Evolutionary conservation across 2,797 vertebrate species (phyloP).

Genomic region (Sciurus carolinensis): DNA sequence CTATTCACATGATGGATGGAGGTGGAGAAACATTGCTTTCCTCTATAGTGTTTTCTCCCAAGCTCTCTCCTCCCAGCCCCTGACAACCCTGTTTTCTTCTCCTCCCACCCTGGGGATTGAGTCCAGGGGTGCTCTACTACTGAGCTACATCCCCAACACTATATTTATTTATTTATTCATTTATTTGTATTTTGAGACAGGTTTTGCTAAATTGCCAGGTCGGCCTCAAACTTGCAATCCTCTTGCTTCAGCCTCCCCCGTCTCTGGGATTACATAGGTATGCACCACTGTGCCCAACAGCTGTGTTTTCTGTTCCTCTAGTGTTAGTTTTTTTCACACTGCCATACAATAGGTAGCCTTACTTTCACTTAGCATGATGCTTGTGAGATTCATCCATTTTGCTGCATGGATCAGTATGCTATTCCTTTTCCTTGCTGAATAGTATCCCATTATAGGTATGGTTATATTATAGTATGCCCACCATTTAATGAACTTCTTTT

Average conservation of each 20-base stretch:
- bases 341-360: too few species aligned
- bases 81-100: too few species aligned
- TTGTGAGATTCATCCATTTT: not conserved
- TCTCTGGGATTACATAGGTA: not conserved
- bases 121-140: too few species aligned
- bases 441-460: not conserved
- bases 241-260: not conserved
- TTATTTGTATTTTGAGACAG: too few species aligned
- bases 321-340: conserved; percentile 19
- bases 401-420: not conserved
- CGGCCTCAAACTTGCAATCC: too few species aligned
- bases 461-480: not conserved
- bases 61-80: not conserved
- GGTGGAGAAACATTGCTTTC: not conserved
- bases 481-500: not conserved
- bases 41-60: not conserved
- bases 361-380: not conserved
- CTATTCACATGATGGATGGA: not conserved
- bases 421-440: not conserved
- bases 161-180: too few species aligned
- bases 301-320: not conserved
- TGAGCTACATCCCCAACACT: too few species aligned
- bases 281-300: too few species aligned
- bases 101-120: too few species aligned
- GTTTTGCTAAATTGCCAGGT: too few species aligned